Percentiles rank a stretch among this genome's conserved stretches.
These are phyloP conservation scores for Cirrhinus molitorella DNA, from an alignment of 2,797 vertebrate genomes.

Conservation along the genomic window DNA sequence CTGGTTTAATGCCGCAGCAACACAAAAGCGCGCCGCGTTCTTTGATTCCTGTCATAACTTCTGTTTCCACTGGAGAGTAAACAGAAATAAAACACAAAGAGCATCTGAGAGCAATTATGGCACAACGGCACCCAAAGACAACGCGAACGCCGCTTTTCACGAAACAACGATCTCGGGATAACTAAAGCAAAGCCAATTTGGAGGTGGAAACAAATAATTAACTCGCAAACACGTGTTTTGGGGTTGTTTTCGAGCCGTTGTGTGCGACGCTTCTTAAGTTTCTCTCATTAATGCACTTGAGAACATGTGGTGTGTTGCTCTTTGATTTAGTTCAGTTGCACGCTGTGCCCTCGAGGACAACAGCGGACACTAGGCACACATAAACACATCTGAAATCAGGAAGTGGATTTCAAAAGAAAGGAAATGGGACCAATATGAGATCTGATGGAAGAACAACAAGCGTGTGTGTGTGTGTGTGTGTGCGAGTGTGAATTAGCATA, in stretches of 20 bases:
- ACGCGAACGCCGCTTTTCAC: constrained; percentile 30
- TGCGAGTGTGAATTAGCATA: background rate
- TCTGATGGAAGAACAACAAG: background rate
- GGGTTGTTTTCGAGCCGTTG: background rate
- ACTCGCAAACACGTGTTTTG: constrained; percentile 15
- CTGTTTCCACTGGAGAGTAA: constrained; percentile 46
- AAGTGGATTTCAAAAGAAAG: background rate
- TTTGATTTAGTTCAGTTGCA: constrained; percentile 29
- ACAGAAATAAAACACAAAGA: constrained; percentile 45
- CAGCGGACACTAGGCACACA: background rate
- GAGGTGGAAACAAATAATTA: constrained; percentile 42
- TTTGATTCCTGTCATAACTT: constrained; percentile 47
- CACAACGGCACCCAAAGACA: constrained; percentile 21
- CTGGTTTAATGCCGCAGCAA: background rate
- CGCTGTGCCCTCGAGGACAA: constrained; percentile 8
- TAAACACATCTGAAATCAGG: constrained; percentile 32
- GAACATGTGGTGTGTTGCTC: constrained; percentile 9
- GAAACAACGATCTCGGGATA: constrained; percentile 14
- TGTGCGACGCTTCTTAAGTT: constrained; percentile 6
- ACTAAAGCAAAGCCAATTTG: constrained; percentile 12
- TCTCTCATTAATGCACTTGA: constrained; percentile 22
- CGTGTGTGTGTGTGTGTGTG: background rate
- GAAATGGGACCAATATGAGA: constrained; percentile 12
- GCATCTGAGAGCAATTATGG: constrained; percentile 53
- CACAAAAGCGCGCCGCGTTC: constrained; percentile 8